Conservation (phyloP, 92 coral and sea anemone genomes). For the Umimayanthus chanpuru region DNA sequence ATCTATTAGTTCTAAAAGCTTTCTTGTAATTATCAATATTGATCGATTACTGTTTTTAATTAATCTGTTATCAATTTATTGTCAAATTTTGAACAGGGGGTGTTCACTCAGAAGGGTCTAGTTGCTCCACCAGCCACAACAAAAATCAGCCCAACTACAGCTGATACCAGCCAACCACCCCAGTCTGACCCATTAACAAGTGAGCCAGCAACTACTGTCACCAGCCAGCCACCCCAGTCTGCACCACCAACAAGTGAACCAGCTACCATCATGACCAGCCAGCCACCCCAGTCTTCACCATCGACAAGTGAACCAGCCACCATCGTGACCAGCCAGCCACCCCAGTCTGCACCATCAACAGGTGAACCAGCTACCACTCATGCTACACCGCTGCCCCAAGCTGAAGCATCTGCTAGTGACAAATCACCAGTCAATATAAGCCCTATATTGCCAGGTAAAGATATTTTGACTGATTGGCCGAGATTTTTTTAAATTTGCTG, state of each 20-base stretch:
- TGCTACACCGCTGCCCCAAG: neutral
- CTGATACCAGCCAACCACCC: neutral
- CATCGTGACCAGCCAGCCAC: neutral
- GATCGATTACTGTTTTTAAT: too few relatives aligned
- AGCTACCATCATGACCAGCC: neutral
- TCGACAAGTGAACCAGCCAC: neutral
- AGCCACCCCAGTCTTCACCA: too few relatives aligned
- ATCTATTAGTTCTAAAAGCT: too few relatives aligned
- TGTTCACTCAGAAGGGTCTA: neutral
- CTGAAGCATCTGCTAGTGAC: neutral
- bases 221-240: neutral
- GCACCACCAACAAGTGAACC: neutral
- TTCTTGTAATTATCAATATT: too few relatives aligned
- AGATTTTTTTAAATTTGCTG: neutral
- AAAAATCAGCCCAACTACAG: neutral
- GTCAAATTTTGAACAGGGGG: neutral
- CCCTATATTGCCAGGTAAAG: neutral
- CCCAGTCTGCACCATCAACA: neutral
- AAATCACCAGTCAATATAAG: neutral
- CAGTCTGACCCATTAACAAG: neutral
- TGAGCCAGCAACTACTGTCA: neutral
- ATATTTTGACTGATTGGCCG: neutral
- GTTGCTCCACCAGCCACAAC: neutral
- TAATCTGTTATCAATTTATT: too few relatives aligned
- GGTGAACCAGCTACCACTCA: neutral